Conservation (phyloP, 2,797 vertebrate species). For the Poecilia gillii region DNA sequence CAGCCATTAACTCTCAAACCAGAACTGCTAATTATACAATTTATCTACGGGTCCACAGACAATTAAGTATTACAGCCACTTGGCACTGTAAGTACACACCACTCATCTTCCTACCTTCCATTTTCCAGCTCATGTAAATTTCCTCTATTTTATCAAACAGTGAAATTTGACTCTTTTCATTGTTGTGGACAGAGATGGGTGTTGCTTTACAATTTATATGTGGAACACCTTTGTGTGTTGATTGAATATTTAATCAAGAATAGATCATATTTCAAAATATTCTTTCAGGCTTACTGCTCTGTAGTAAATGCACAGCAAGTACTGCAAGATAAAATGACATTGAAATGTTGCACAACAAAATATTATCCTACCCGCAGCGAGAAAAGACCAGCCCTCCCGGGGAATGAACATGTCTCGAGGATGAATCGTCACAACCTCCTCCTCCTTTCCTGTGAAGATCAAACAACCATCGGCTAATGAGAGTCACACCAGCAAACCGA, state of each 20-base stretch:
- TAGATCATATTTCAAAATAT: not conserved
- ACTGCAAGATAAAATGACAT: not conserved
- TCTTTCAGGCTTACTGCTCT: not conserved
- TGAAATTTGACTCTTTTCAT: not conserved
- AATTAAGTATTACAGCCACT: too few relatives aligned
- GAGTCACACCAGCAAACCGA: not conserved
- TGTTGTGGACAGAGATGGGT: not conserved
- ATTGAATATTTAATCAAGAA: not conserved
- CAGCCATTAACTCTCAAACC: too few relatives aligned
- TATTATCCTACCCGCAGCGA: constrained; percentile 86
- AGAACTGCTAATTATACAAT: too few relatives aligned
- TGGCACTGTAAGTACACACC: too few relatives aligned
- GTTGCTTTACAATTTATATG: not conserved
- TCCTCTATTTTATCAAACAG: not conserved
- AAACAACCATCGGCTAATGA: constrained; percentile 12
- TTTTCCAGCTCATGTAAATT: not conserved
- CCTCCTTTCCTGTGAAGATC: constrained; percentile 80
- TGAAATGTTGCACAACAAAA: not conserved
- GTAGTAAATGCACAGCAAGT: not conserved
- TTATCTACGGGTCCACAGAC: too few relatives aligned
- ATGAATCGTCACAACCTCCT: constrained; percentile 82
- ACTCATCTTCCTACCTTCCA: not conserved
- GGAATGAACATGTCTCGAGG: constrained; percentile 88
- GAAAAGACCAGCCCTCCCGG: constrained; percentile 85
- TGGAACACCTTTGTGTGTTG: not conserved